Evolutionary conservation across 2,797 vertebrate genomes (phyloP), one percentile per base, ranked within the genome.

Genomic region (Bufotes viridis): DNA sequence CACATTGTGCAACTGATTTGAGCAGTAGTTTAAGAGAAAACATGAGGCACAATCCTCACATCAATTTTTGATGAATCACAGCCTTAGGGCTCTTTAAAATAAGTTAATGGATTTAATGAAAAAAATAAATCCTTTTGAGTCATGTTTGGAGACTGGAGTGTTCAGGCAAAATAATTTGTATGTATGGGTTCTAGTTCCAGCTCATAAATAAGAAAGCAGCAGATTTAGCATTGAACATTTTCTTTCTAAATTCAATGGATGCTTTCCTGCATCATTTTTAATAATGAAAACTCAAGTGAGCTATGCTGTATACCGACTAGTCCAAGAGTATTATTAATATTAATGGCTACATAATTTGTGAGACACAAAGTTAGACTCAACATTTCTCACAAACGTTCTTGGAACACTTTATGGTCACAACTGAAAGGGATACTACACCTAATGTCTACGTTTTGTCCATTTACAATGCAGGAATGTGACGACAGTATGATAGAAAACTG

Each of bases 191-290:
- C 18, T 18, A 2, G 63, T 76, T 24, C 57, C 78, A 65, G 26
- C n/a, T 61, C 86, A 87, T 87, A 29, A 82, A 82, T 87, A 87
- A 60, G 63, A 63, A 76, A 82, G n/a, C 7, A 57, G n/a, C n/a
- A 79, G 61, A 57, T 55, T 53, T 78, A 20, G 26, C 7, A 26
- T 26, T 24, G 10, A 53, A 34, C 57, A n/a, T n/a, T 85, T 69
- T 72, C n/a, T 34, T 29, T 74, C 49, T 34, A 84, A 84, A 84
- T 60, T 74, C 24, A 42, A 5, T 61, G 22, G 26, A 22, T 58
- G 20, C n/a, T 61, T 75, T 10, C 42, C 60, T 81, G 11, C 20
- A 63, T 81, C 26, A 81, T 65, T 81, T 67, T 81, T 65, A 65
- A 65, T 81, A n/a, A 42, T 65, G 70, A 81, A 57, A 26, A 49